A percentile compares a stretch with the other conserved stretches of the same genome.
Evolutionary conservation across 2,888 invertebrate species (phyloP).

Genomic region (Amblyjoppa fuscipennis): DNA sequence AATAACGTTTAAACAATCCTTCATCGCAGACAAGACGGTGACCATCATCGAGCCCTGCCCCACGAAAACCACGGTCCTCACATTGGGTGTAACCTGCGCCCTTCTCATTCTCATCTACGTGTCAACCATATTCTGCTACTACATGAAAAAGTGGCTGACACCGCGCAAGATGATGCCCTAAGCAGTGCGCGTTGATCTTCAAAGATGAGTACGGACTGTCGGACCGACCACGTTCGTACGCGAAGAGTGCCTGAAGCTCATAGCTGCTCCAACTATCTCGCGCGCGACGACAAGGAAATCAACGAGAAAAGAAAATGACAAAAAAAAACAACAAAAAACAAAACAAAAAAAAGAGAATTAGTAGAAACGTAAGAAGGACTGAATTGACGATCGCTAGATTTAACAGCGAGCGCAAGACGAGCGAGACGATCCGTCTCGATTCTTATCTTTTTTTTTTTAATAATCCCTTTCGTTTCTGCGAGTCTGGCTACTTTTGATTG

Average conservation of each 20-base stretch:
- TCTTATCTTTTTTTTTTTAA: slow-evolving; percentile 67
- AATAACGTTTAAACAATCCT: slow-evolving; percentile 30
- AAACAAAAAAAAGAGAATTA: slow-evolving; percentile 15
- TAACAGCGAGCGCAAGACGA: slow-evolving; percentile 29
- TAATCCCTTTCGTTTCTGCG: slow-evolving; percentile 76
- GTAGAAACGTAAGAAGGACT: slow-evolving; percentile 55
- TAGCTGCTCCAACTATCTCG: slow-evolving; percentile 39
- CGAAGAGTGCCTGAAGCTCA: slow-evolving; percentile 28
- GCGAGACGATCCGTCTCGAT: slow-evolving; percentile 45
- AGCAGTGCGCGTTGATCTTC: slow-evolving; percentile 68
- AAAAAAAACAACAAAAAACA: slow-evolving; percentile 58
- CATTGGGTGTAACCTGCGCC: slow-evolving; percentile 96
- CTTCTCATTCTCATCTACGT: slow-evolving; percentile 95
- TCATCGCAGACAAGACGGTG: slow-evolving; percentile 93
- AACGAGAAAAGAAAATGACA: slow-evolving; percentile 58
- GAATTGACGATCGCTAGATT: slow-evolving; percentile 48
- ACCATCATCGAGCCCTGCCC: slow-evolving; percentile 97
- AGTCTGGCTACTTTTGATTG: slow-evolving; percentile 83
- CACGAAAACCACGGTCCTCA: slow-evolving; percentile 95
- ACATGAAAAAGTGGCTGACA: slow-evolving; percentile 96
- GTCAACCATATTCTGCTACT: slow-evolving; percentile 96
- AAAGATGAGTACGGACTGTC: slow-evolving; percentile 16
- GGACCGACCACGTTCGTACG: slow-evolving; percentile 11
- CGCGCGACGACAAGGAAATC: slow-evolving; percentile 11
- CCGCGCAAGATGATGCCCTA: slow-evolving; percentile 93